These are phyloP conservation scores for Rhaphigaster nebulosa DNA, from an alignment of 2,888 invertebrate genomes.

Conservation along the genomic window DNA sequence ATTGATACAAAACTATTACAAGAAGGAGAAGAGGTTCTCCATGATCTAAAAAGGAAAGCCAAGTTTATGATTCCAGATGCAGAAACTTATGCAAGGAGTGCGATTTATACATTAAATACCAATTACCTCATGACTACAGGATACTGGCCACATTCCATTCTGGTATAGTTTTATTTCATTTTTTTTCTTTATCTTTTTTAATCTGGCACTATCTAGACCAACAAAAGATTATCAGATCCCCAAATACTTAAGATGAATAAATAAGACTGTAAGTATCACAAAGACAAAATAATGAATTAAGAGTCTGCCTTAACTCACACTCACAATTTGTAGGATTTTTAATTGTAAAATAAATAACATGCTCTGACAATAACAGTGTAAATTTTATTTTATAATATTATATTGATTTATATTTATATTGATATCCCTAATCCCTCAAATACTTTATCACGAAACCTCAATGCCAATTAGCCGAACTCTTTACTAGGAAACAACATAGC, in stretches of 20 bases:
- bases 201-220: neutral
- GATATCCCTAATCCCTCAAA: too few species aligned
- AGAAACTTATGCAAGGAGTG: conserved; percentile 17
- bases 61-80: conserved; percentile 22
- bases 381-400: too few species aligned
- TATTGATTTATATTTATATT: too few species aligned
- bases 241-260: neutral
- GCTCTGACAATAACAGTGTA: too few species aligned
- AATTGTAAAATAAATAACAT: too few species aligned
- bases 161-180: conserved; percentile 18
- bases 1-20: conserved; percentile 40
- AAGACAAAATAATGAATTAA: neutral
- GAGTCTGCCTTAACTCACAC: neutral
- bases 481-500: too few species aligned
- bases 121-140: conserved; percentile 40
- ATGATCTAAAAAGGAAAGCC: neutral
- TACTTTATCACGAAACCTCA: too few species aligned
- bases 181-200: neutral
- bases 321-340: too few species aligned
- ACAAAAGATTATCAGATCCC: neutral
- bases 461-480: too few species aligned
- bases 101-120: conserved; percentile 35
- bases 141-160: neutral
- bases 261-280: neutral
- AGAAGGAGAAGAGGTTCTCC: conserved; percentile 16